Conservation (phyloP, 2,797 vertebrate genomes). For the Miichthys miiuy region DNA sequence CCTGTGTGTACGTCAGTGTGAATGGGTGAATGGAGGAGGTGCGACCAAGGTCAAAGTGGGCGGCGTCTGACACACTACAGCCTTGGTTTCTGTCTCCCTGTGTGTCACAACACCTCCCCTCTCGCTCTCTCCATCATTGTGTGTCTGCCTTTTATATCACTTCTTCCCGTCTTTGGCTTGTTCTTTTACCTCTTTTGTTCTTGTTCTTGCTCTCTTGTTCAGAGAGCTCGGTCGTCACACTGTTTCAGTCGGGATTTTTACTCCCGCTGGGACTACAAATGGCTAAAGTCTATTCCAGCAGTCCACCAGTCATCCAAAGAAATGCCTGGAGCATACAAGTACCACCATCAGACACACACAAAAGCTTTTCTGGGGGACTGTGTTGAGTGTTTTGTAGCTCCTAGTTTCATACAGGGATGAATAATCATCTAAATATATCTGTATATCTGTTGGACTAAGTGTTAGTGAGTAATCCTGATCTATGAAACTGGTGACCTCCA, state of each 20-base stretch:
- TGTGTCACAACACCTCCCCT: slow-evolving; percentile 13
- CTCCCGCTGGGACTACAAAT: slow-evolving; percentile 60
- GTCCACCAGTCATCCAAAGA: slow-evolving; percentile 52
- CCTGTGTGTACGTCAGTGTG: slow-evolving; percentile 44
- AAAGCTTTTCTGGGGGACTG: slow-evolving; percentile 21
- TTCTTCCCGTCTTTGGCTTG: slow-evolving; percentile 19
- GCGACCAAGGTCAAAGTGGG: slow-evolving; percentile 66
- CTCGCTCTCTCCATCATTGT: slow-evolving; percentile 6
- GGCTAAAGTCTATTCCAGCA: slow-evolving; percentile 55
- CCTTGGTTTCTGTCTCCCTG: slow-evolving; percentile 30
- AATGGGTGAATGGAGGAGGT: slow-evolving; percentile 67
- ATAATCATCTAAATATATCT: slow-evolving; percentile 48
- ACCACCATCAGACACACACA: slow-evolving; percentile 45
- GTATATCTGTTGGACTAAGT: neutral
- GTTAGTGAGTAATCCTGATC: neutral
- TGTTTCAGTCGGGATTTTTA: slow-evolving; percentile 50
- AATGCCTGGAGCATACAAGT: slow-evolving; percentile 52
- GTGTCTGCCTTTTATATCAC: slow-evolving; percentile 23
- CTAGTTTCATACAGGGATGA: slow-evolving; percentile 28
- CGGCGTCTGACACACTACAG: slow-evolving; percentile 49
- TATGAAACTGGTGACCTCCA: neutral
- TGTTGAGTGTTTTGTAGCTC: slow-evolving; percentile 8
- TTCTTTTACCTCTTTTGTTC: slow-evolving; percentile 44
- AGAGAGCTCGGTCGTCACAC: slow-evolving; percentile 32
- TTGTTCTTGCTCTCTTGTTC: slow-evolving; percentile 17